A percentile compares a stretch with the other conserved stretches of the same genome.
Evolutionary conservation across 2,113 vertebrate species (phyloP).

Genomic region (Rhabdornis inornatus): DNA sequence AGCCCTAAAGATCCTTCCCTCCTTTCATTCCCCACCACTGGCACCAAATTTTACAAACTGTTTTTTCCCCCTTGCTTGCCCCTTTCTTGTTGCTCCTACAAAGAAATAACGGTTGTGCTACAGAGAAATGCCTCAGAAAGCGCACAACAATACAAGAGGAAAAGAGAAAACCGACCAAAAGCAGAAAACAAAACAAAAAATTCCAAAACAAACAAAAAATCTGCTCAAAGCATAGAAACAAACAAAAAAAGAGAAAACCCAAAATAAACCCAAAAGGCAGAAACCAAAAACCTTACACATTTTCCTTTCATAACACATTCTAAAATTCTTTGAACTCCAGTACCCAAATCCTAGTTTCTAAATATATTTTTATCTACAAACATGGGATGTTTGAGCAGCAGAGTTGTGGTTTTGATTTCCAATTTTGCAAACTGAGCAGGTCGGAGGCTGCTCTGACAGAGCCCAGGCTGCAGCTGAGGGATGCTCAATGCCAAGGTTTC

Average conservation of each 20-base stretch:
- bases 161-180: background rate
- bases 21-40: background rate
- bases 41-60: background rate
- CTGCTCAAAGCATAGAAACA: background rate
- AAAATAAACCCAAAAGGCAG: background rate
- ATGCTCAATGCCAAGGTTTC: background rate
- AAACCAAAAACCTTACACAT: background rate
- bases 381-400: accelerated
- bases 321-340: background rate
- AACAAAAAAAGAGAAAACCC: background rate
- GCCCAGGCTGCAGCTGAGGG: background rate
- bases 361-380: background rate
- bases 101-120: background rate
- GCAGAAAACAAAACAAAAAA: background rate
- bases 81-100: background rate
- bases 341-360: background rate
- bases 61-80: background rate
- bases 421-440: background rate
- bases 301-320: background rate
- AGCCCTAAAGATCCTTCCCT: background rate
- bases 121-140: background rate
- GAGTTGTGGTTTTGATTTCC: background rate
- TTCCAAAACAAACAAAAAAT: background rate
- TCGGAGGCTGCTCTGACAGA: background rate
- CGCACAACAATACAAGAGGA: accelerated